Conservation (phyloP, 2,797 vertebrate species). For the Miichthys miiuy region DNA sequence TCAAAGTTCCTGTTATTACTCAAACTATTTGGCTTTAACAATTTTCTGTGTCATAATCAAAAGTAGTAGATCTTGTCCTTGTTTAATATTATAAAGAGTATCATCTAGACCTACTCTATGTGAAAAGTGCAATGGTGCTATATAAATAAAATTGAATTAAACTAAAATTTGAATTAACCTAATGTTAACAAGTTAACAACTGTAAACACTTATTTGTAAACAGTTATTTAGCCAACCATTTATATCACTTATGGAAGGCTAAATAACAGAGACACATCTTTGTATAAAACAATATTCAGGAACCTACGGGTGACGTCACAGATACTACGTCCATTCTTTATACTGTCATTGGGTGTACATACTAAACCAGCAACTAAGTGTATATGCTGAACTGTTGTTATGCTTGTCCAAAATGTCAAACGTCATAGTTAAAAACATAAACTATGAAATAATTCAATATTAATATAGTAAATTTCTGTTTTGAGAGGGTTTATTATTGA, state of each 20-base stretch:
- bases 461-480: background rate
- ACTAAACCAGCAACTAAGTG: background rate
- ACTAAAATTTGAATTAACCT: no score
- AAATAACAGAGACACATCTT: background rate
- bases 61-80: fast-evolving
- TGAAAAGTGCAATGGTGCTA: no score
- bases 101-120: no score
- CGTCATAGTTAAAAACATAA: background rate
- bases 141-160: background rate
- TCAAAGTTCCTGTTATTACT: background rate
- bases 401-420: background rate
- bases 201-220: no score
- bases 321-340: no score
- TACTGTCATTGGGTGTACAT: background rate
- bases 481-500: background rate
- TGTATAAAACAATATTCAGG: background rate
- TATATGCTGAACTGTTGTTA: background rate
- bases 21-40: background rate
- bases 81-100: no score
- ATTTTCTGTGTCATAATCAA: slow-evolving; percentile 1
- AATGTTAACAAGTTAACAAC: background rate
- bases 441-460: background rate
- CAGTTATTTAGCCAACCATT: background rate
- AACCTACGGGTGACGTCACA: no score
- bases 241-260: background rate